A percentile compares a stretch with the other conserved stretches of the same genome.
Conservation (phyloP, 2,113 vertebrate species). For the Garra rufa region DNA sequence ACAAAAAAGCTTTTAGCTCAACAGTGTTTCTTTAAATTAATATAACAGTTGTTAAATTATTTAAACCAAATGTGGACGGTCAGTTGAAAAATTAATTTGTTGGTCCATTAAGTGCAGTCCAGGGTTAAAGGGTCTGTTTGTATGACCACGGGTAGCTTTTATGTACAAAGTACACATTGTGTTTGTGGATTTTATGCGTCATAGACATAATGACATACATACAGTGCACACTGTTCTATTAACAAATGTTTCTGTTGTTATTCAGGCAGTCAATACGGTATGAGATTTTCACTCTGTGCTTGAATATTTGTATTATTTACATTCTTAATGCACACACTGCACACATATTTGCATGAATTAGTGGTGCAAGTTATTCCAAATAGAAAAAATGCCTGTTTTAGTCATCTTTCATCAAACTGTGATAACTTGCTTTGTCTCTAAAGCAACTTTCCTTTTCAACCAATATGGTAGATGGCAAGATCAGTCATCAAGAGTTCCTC, state of each 20-base stretch:
- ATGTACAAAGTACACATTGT: background rate
- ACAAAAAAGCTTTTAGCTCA: background rate
- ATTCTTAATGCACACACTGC: background rate
- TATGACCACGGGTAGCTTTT: background rate
- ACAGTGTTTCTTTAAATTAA: slow-evolving; percentile 1
- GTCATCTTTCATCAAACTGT: background rate
- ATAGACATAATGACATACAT: background rate
- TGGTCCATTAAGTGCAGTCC: background rate
- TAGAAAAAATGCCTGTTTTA: background rate
- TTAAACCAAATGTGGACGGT: background rate
- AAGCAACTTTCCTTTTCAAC: background rate
- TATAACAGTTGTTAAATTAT: slow-evolving; percentile 11
- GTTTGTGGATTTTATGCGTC: background rate
- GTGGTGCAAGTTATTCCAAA: background rate
- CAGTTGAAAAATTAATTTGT: background rate
- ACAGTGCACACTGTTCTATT: background rate
- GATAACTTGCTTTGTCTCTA: background rate
- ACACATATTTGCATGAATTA: too few relatives aligned
- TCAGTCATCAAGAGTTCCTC: background rate
- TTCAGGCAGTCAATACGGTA: background rate
- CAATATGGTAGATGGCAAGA: background rate
- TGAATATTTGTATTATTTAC: background rate
- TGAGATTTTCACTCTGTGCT: background rate
- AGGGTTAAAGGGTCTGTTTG: background rate
- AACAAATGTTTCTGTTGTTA: background rate